Evolutionary conservation across 2,797 vertebrate genomes (phyloP), one percentile per base, ranked within the genome.

Genomic region (Salmo trutta): DNA sequence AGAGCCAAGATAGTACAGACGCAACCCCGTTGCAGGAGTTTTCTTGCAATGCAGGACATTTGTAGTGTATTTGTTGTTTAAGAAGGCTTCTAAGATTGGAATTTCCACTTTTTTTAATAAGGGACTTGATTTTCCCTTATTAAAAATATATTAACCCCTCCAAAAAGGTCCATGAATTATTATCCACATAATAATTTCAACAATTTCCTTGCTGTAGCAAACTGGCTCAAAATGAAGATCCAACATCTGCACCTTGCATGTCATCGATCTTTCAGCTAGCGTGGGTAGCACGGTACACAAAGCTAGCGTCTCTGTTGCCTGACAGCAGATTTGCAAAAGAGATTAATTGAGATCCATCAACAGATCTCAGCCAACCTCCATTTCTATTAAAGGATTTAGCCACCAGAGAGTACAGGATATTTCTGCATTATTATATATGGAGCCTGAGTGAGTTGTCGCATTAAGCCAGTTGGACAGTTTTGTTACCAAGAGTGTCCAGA

Each of bases 271-370:
- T 82, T 85, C 84, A 80, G 86, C 86, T 85, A 88, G 86, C 83
- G 86, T 88, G 91, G 91, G 90, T 87, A 85, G 88, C 85, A 85
- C 88, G 89, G 90, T 91, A 86, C 91, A 90, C 90, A 91, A 82
- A 89, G 89, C 88, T 89, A 90, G 90, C 88, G 1, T 27, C 92
- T 89, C 29, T 62, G 88, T 92, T 90, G 90, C 89, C 88, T 92
- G 91, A 91, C 91, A 91, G 92, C 90, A 92, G 91, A 93, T 94
- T 93, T 94, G 92, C 92, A 93, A 93, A 90, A 92, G 91, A 93
- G 92, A 93, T 93, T 89, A 93, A 93, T 78, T 90, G 86, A 92
- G 92, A 92, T 93, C 90, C 88, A 91, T 84, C 86, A 87, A 88
- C 87, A 90, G 91, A 93, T 94, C 91, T 92, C 86, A 87, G 89